Evolutionary conservation across 2,888 invertebrate species (phyloP), one percentile per base, ranked within the genome.

Genomic region (Sarcophaga variegata): DNA sequence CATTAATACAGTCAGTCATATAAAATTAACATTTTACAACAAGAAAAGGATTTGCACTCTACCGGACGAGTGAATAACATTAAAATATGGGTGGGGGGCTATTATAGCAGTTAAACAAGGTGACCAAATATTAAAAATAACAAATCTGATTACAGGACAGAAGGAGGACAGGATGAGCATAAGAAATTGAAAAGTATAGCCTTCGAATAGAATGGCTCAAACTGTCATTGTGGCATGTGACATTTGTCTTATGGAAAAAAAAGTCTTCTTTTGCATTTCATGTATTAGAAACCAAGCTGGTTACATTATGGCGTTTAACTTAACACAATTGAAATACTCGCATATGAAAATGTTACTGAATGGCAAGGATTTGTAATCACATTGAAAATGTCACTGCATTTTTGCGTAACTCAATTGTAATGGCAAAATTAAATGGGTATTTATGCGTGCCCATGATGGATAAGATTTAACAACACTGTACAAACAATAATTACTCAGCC

Each of bases 1-100:
- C 17, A 69, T 47, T 90, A 90, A 90, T 91, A 90, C 90, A 90
- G 91, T 91, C 91, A 90, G 90, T 91, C 89, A 17, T 89, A 90
- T 89, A 81, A 76, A 81, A 70, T 81, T 78, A 74, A 80, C 74
- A 66, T 67, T 66, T 63, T 22, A 3, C 20, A 54, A 74, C 64
- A 66, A 72, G 72, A 66, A 77, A 69, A 75, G 78, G 75, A 76
- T 70, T 75, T 69, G 8, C 17, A 17, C 10, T 54, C 54, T 12
- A 54, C 2, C 14, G 54, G 14, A 54, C 17, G 17, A 54, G 5
- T 54, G 54, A 54, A 17, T 49, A 17, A 12, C 14, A 54, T 54
- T 14, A 49, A 14, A 12, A 49, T 14, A 14, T 0, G 12, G 3
- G 8, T 0, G 3, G 8, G 2, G 54, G 14, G 0, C 11, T 54